A percentile compares a stretch with the other conserved stretches of the same genome.
Conservation (phyloP, 64 coral and sea anemone genomes). For the Pocillopora verrucosa region DNA sequence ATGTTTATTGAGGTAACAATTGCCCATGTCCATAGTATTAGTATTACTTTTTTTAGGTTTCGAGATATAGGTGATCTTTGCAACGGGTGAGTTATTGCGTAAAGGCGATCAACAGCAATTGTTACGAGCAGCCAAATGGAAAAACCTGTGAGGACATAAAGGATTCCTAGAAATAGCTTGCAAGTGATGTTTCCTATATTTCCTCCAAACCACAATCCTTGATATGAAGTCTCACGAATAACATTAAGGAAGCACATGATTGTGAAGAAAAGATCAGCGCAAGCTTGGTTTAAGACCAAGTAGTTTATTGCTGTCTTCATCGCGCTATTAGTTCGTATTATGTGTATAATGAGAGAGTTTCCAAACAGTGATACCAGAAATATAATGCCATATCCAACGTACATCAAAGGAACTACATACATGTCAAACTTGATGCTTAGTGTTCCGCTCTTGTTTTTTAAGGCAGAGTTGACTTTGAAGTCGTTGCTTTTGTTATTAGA, state of each 20-base stretch:
- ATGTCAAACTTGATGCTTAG: too few species aligned
- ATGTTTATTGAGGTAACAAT: neutral
- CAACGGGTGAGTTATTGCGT: neutral
- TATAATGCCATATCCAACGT: neutral
- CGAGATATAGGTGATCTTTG: neutral
- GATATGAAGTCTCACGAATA: neutral
- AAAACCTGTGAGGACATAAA: too few species aligned
- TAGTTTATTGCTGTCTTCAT: neutral
- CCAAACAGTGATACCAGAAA: neutral
- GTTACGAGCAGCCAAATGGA: too few species aligned
- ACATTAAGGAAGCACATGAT: neutral
- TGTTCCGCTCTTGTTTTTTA: too few species aligned
- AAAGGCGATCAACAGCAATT: too few species aligned
- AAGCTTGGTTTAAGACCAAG: neutral
- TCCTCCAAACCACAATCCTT: neutral
- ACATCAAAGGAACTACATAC: neutral
- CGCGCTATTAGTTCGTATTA: neutral
- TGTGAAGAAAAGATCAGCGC: neutral
- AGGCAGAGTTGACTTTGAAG: too few species aligned
- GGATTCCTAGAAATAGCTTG: too few species aligned
- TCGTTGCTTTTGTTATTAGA: too few species aligned
- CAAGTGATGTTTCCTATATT: too few species aligned
- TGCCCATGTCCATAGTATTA: neutral
- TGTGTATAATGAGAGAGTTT: neutral
- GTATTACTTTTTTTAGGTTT: neutral